These are phyloP conservation scores for Polydesmus complanatus DNA, from an alignment of 2,888 invertebrate genomes.

Conservation along the genomic window DNA sequence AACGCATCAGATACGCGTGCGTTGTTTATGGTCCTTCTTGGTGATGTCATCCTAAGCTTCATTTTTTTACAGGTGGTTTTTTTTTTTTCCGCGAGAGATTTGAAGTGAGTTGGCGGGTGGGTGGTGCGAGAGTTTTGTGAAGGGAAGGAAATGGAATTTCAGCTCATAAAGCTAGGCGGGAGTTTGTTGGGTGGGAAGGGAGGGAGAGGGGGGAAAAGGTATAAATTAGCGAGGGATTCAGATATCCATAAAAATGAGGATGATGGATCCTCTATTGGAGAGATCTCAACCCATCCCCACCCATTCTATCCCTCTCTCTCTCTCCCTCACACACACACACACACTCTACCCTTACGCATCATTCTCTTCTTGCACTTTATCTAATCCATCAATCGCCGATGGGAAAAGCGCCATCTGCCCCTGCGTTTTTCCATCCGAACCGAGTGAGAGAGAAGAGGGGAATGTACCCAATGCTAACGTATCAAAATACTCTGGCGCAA, in stretches of 20 bases:
- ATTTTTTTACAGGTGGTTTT: too few species aligned
- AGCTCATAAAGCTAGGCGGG: background rate
- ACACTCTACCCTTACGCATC: background rate
- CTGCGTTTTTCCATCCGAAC: background rate
- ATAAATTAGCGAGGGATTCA: background rate
- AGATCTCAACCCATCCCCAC: background rate
- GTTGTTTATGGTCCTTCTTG: too few species aligned
- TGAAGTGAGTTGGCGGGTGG: background rate
- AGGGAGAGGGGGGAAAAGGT: background rate
- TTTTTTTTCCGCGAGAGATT: too few species aligned
- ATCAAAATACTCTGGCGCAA: background rate
- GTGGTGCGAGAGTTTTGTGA: background rate
- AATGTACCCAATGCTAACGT: too few species aligned
- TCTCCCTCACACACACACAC: too few species aligned
- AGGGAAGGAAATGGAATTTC: background rate
- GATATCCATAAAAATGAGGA: background rate
- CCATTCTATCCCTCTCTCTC: background rate
- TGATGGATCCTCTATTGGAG: background rate
- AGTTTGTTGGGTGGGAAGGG: background rate
- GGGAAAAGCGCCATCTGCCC: background rate
- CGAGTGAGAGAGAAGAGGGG: background rate
- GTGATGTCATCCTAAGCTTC: too few species aligned
- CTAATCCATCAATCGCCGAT: background rate
- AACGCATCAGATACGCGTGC: too few species aligned
- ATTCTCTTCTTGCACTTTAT: background rate